Evolutionary conservation across 2,888 invertebrate species (phyloP), one percentile per base, ranked within the genome.

Genomic region (Ischnura elegans): DNA sequence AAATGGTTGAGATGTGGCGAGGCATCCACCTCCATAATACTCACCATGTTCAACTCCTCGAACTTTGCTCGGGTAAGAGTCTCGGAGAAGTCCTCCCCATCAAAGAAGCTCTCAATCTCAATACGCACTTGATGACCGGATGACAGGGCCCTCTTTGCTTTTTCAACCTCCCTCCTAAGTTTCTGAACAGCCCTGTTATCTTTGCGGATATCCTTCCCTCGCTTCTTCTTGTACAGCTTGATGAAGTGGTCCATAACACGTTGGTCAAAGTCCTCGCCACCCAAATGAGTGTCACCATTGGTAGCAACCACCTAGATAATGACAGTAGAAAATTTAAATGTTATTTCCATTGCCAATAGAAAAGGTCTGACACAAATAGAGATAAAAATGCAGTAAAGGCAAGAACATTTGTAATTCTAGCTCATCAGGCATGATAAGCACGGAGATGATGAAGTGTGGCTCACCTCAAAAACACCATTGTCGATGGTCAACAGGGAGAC

Each of bases 231-330:
- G 97, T 99, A 99, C 95, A 99, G 96, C 96, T 99, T 99, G 96
- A 99, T 99, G 97, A 99, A 99, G 96, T 99, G 99, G 95, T 99
- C 99, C 99, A 99, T 99, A 5, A 99, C 99, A 95, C 99, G 97
- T 96, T 99, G 99, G 96, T 99, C 99, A 96, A 99, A 99, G 97
- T 99, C 99, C 96, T 99, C 99, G 96, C 99, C 99, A 95, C 99
- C 99, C 96, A 99, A 97, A 96, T 99, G 99, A 95, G 99, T 99
- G 96, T 99, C 99, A 95, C 99, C 99, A 95, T 98, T 98, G 94
- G 99, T 99, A 0, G 98, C 98, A 0, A 98, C 98, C 93, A 98
- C 98, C 95, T 95, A 86, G 10, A 93, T 93, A n/a, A 13, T 6
- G 29, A 51, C 8, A n/a, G n/a, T n/a, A n/a, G n/a, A n/a, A n/a